Percentiles rank a stretch among this genome's conserved stretches.
These are phyloP conservation scores for Stramonita haemastoma DNA, from an alignment of 2,888 invertebrate genomes.

Conservation along the genomic window DNA sequence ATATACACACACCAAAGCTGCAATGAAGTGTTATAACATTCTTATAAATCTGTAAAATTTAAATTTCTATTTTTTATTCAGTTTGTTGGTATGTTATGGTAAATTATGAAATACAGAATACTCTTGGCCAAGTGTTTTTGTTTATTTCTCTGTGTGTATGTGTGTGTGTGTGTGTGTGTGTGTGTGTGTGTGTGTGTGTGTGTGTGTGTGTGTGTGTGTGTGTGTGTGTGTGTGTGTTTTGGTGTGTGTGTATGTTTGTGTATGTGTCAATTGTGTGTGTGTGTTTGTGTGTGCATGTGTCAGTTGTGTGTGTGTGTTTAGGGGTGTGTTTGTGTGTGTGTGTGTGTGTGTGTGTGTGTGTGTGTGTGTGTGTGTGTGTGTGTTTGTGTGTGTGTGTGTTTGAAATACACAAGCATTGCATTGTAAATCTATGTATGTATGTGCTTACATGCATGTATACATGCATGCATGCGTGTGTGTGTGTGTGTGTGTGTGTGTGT, in stretches of 20 bases:
- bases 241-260: no score
- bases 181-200: not conserved
- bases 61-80: no score
- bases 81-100: not conserved
- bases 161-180: not conserved
- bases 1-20: not conserved
- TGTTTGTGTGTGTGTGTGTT: not conserved
- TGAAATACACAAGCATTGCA: no score
- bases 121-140: no score
- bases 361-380: not conserved
- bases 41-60: not conserved
- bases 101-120: no score
- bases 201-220: slow-evolving; percentile 7
- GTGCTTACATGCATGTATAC: not conserved
- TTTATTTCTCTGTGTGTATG: not conserved
- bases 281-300: not conserved
- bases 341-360: not conserved
- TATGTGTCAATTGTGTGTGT: not conserved
- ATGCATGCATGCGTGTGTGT: not conserved
- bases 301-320: no score
- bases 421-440: no score
- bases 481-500: not conserved
- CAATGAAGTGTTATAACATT: not conserved
- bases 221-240: slow-evolving; percentile 20
- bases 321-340: no score